These are phyloP conservation scores for Petrolisthes manimaculis DNA, from an alignment of 2,888 invertebrate species.

Conservation along the genomic window DNA sequence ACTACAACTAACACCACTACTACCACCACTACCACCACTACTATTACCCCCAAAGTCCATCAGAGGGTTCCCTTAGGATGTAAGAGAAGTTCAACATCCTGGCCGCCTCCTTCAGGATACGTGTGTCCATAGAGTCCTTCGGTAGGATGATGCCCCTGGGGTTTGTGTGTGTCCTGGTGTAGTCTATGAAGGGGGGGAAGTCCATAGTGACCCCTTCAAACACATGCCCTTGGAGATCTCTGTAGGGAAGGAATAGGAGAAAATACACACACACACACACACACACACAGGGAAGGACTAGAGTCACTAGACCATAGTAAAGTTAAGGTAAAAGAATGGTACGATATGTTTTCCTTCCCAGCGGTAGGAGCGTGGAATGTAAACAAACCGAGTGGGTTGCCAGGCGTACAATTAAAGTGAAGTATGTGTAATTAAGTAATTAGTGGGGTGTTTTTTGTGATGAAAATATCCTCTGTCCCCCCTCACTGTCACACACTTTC, in stretches of 20 bases:
- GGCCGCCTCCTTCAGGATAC: conserved; percentile 52
- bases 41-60: conserved; percentile 60
- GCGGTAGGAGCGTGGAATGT: no score
- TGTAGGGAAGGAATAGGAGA: background rate
- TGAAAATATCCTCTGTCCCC: no score
- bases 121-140: conserved; percentile 53
- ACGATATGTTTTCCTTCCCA: no score
- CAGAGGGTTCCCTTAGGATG: conserved; percentile 47
- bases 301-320: background rate
- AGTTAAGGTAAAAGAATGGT: background rate
- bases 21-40: background rate
- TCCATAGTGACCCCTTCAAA: conserved; percentile 43
- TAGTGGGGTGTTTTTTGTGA: no score
- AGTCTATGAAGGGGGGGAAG: conserved; percentile 56
- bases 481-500: no score
- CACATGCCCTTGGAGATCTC: conserved; percentile 46
- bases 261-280: conserved; percentile 12
- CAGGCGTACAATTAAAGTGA: no score
- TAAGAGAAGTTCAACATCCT: conserved; percentile 45
- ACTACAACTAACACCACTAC: no score
- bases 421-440: no score
- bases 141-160: conserved; percentile 16
- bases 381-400: no score
- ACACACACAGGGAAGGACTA: background rate
- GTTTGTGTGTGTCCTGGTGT: background rate